phyloP scores from a whole-genome alignment of 2,797 vertebrate species.

The Falco biarmicus region DNA sequence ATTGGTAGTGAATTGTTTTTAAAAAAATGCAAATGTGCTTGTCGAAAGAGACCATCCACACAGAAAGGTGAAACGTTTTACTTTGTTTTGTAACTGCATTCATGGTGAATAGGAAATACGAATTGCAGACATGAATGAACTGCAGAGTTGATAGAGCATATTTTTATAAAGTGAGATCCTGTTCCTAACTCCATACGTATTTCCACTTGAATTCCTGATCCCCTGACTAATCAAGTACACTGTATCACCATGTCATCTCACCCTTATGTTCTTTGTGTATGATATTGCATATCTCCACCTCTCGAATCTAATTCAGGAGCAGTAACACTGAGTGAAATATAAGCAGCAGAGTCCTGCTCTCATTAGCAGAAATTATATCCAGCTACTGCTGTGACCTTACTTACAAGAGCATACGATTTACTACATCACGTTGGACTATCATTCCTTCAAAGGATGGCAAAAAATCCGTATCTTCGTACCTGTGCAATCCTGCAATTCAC shows the following conservation, averaged over 20 bases:
- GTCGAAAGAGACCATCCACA: not conserved
- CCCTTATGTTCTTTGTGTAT: not conserved
- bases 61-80: not conserved
- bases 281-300: not conserved
- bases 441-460: not conserved
- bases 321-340: conserved; percentile 3
- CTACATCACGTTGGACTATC: not conserved
- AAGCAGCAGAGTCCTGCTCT: not conserved
- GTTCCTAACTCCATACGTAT: not conserved
- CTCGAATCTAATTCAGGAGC: not conserved
- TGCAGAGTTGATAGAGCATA: not conserved
- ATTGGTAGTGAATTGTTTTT: not conserved
- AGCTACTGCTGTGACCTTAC: conserved; percentile 4
- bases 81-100: not conserved
- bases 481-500: not conserved
- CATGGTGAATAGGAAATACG: not conserved
- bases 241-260: not conserved
- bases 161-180: conserved; percentile 8
- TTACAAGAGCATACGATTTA: not conserved
- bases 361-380: conserved; percentile 46
- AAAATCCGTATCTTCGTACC: not conserved
- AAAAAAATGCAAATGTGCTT: not conserved
- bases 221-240: not conserved
- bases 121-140: not conserved
- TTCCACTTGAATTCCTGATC: conserved; percentile 14